These are phyloP conservation scores for Ariopsis seemanni DNA, from an alignment of 2,113 vertebrate species.

Conservation along the genomic window DNA sequence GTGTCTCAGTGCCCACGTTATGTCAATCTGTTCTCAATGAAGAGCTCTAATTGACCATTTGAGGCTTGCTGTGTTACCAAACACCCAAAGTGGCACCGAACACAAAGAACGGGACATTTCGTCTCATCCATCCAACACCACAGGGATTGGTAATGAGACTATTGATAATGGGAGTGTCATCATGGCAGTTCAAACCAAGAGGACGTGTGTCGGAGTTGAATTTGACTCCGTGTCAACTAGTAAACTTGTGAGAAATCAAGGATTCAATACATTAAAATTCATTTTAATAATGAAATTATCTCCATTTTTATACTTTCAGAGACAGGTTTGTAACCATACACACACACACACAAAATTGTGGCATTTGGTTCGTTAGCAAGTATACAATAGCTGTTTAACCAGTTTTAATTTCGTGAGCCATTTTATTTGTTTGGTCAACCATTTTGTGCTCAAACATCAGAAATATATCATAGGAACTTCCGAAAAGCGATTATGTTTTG, in stretches of 20 bases:
- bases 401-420: background rate
- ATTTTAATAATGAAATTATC: background rate
- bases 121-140: background rate
- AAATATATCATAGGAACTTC: too few relatives aligned
- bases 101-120: background rate
- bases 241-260: background rate
- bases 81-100: background rate
- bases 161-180: background rate
- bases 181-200: background rate
- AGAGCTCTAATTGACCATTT: background rate
- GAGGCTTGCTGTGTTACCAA: background rate
- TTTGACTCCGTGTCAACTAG: too few relatives aligned
- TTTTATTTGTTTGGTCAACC: background rate
- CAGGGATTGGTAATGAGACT: too few relatives aligned
- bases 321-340: background rate
- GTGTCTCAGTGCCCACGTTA: background rate
- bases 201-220: background rate
- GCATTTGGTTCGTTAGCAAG: background rate
- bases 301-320: background rate
- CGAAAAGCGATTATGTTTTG: too few relatives aligned
- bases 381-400: background rate
- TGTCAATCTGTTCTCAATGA: background rate
- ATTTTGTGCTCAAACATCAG: background rate
- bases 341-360: too few relatives aligned
- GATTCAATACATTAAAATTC: background rate